Percentiles rank a stretch among this genome's conserved stretches.
phyloP scores from a whole-genome alignment of 2,113 vertebrate species.

The Meles meles region DNA sequence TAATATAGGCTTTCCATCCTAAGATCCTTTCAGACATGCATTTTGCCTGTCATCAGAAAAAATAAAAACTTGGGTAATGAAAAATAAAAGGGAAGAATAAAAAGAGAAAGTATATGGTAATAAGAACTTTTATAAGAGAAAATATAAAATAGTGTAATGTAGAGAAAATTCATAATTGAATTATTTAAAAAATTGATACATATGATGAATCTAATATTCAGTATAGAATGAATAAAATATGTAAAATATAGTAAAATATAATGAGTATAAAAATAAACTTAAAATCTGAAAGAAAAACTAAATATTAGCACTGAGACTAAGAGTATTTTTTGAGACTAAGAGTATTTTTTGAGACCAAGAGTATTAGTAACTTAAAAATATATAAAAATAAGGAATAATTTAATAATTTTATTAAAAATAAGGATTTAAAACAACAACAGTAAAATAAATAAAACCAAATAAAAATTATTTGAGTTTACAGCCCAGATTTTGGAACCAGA shows the following conservation, averaged over 20 bases:
- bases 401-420: background rate
- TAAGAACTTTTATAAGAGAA: background rate
- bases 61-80: background rate
- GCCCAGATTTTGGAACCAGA: fast-evolving
- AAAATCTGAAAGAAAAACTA: background rate
- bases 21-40: background rate
- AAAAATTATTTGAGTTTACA: background rate
- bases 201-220: background rate
- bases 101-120: background rate
- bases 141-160: background rate
- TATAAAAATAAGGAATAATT: background rate
- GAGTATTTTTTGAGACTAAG: background rate
- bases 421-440: background rate
- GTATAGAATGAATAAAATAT: background rate
- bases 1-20: background rate
- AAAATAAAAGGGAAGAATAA: background rate
- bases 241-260: background rate
- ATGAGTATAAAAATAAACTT: background rate
- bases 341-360: background rate
- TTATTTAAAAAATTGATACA: background rate
- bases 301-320: background rate
- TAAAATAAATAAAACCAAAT: background rate
- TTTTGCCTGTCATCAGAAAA: background rate
- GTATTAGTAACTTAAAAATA: background rate
- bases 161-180: background rate